Evolutionary conservation across 2,113 vertebrate species (phyloP).

Genomic region (Burhinus bistriatus): DNA sequence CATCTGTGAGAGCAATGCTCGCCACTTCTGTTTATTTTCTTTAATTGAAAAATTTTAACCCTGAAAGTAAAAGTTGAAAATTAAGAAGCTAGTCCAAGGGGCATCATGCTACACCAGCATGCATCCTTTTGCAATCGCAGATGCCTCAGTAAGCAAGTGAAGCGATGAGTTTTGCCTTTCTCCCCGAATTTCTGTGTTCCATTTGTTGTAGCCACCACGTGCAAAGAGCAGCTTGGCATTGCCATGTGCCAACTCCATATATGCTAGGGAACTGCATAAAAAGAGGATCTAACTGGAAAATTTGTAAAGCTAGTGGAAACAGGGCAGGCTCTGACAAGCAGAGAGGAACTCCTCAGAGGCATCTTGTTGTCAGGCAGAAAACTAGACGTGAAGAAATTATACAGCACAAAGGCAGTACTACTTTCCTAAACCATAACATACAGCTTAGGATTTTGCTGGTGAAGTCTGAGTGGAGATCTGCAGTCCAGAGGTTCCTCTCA

Average conservation of each 20-base stretch:
- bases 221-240: background rate
- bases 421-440: background rate
- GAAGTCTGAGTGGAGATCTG: background rate
- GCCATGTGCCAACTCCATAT: background rate
- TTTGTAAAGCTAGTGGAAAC: background rate
- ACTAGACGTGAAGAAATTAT: background rate
- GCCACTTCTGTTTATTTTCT: conserved; percentile 18
- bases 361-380: background rate
- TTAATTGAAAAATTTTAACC: background rate
- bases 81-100: background rate
- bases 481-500: background rate
- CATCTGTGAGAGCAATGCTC: background rate
- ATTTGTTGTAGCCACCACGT: background rate
- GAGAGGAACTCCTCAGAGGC: background rate
- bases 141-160: background rate
- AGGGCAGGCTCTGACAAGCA: background rate
- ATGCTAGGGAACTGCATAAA: background rate
- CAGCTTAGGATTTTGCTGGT: background rate
- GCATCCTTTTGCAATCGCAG: background rate
- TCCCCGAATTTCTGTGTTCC: background rate
- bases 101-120: accelerated
- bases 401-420: background rate
- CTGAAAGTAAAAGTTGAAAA: background rate
- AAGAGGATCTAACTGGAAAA: background rate
- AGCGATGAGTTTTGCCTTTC: background rate